phyloP scores from a whole-genome alignment of 2,113 vertebrate species.

The Cephalophus harveyi region DNA sequence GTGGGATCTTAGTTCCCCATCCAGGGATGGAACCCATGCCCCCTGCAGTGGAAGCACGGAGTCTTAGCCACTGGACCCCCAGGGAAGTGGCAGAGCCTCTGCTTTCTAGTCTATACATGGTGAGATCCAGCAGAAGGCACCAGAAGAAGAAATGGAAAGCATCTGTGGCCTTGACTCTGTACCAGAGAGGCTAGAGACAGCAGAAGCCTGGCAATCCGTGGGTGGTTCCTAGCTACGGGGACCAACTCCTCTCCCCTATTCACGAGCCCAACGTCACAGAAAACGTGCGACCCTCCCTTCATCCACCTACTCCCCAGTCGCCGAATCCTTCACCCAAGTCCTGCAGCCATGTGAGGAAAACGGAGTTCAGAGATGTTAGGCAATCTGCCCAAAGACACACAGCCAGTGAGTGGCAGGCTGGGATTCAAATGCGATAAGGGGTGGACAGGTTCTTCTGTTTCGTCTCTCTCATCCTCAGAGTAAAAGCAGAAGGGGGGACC shows the following conservation, averaged over 20 bases:
- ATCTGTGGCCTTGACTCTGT: background rate
- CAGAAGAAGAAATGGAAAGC: background rate
- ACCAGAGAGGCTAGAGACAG: background rate
- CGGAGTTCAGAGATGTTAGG: background rate
- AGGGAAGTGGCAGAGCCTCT: background rate
- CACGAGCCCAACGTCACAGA: background rate
- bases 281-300: rapidly evolving
- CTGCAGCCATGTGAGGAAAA: rapidly evolving
- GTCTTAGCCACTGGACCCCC: background rate
- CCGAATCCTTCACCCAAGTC: background rate
- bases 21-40: background rate
- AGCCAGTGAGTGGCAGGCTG: background rate
- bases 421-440: background rate
- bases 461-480: background rate
- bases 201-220: background rate
- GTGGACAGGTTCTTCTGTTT: background rate
- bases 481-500: background rate
- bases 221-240: background rate
- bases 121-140: background rate
- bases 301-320: background rate
- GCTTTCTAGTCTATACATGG: background rate
- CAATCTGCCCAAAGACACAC: background rate
- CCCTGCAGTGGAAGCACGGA: background rate
- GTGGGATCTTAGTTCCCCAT: background rate
- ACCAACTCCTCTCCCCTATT: background rate